Evolutionary conservation across 2,888 invertebrate genomes (phyloP), one percentile per base, ranked within the genome.

Genomic region (Norana najaformis): DNA sequence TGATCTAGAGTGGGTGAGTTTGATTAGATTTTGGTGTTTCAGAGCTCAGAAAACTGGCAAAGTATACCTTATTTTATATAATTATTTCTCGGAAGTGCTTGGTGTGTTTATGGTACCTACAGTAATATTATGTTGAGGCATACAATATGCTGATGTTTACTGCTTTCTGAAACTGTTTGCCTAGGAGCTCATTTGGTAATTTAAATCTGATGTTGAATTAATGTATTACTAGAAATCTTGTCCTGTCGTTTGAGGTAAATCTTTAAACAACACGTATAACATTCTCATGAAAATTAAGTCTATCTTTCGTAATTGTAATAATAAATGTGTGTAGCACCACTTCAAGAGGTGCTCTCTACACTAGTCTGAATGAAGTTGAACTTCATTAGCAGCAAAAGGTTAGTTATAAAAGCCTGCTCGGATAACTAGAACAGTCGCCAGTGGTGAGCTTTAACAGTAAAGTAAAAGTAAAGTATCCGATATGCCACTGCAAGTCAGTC

Each of bases 161-260:
- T 11, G n/a, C n/a, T 30, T 30, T 69, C 69, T 69, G 69, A 69
- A 30, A 69, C 30, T 69, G 69, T 69, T n/a, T 69, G 69, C n/a
- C n/a, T 13, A n/a, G 4, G 3, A n/a, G 69, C 69, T n/a, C 6
- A 69, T n/a, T 69, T n/a, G 14, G 69, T 8, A 8, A 69, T 2
- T 69, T 69, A 69, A n/a, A 69, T 69, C 69, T n/a, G 69, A 69
- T 69, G n/a, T n/a, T 69, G 69, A 69, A n/a, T 69, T 69, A n/a
- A 69, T 69, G 69, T 69, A n/a, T 69, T n/a, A 69, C 30, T 16
- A n/a, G n/a, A 69, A 69, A n/a, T 69, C 69, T n/a, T n/a, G 69
- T 8, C 69, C 8, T 69, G 30, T 69, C 30, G 69, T n/a, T 69
- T 30, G 69, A n/a, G n/a, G 69, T 69, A 69, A 69, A n/a, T n/a